These are phyloP conservation scores for Eupristina koningsbergeri DNA, from an alignment of 1,140 invertebrate genomes.

Conservation along the genomic window DNA sequence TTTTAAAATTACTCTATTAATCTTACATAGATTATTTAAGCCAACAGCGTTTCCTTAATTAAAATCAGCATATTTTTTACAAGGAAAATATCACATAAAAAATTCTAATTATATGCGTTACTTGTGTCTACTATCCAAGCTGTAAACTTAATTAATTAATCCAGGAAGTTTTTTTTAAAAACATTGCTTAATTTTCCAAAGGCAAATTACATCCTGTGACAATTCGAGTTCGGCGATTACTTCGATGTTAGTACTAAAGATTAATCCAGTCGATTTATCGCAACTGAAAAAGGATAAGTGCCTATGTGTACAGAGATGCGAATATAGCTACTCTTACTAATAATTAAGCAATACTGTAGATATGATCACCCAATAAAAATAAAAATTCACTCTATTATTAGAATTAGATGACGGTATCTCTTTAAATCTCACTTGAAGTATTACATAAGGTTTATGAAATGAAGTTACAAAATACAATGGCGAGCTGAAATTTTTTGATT, in stretches of 20 bases:
- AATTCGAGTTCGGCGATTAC: not conserved
- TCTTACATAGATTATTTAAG: not conserved
- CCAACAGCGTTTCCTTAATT: not conserved
- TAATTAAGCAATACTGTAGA: not conserved
- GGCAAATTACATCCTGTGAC: too few species aligned
- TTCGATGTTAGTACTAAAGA: not conserved
- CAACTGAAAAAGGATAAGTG: too few species aligned
- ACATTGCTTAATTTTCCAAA: not conserved
- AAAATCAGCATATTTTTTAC: not conserved
- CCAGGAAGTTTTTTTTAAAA: not conserved
- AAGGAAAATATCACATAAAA: not conserved
- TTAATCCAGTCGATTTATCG: too few species aligned
- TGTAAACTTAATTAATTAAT: not conserved
- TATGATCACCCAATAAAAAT: too few species aligned
- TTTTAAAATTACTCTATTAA: too few species aligned
- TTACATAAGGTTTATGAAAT: not conserved
- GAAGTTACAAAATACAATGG: not conserved
- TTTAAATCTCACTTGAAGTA: too few species aligned
- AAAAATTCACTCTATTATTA: too few species aligned
- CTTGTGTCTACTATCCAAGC: not conserved
- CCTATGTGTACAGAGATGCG: too few species aligned
- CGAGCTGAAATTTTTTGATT: not conserved
- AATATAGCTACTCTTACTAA: too few species aligned
- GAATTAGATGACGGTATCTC: too few species aligned
- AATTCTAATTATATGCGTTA: not conserved